Base-by-base conservation (phyloP, 2,888 invertebrate species). In the Ephialtes manifestator region DNA sequence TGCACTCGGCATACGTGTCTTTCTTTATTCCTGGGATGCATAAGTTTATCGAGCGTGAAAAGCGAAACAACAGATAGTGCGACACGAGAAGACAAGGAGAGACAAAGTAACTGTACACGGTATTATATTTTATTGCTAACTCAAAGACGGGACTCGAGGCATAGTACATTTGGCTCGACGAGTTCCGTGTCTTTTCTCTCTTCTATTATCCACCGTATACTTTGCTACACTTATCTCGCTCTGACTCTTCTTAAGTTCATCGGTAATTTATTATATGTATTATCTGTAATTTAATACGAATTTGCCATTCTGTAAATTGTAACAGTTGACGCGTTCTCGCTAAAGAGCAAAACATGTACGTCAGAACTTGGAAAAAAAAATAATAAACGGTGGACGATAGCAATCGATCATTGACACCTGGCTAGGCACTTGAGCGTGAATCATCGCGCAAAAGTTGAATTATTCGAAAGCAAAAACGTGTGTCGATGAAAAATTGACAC, bases 101-200 rank as follows among this genome's bases (percentile, higher is more conserved):
- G 80, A 68, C 81, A 60, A 80, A 53, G 84, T 87, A 87, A 86
- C 88, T 85, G 87, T 87, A 85, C 83, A 83, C 82, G 78, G 84
- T 80, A 87, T 88, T 87, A 87, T 84, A 85, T 84, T 86, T 87
- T 87, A 88, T 86, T 88, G 83, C 84, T 70, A 85, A 83, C 84
- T 87, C 82, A 76, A 86, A 85, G 86, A 86, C 86, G 85, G 85
- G 84, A 83, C 81, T 83, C 81, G 24, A 83, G 84, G 86, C 79
- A 85, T 86, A 68, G 80, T 82, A 88, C 87, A 83, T 83, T 83
- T 77, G 82, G 70, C 75, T 39, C 78, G 72, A 77, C 80, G 77
- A 88, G 68, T 79, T 86, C 81, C 81, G 76, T 68, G 11, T 80
- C 71, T 79, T 76, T 75, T 48, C 28, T 71, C 63, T 46, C 60